Percentiles rank a stretch among this genome's conserved stretches.
These are phyloP conservation scores for Apeira syringaria DNA, from an alignment of 2,888 invertebrate genomes.

Conservation along the genomic window DNA sequence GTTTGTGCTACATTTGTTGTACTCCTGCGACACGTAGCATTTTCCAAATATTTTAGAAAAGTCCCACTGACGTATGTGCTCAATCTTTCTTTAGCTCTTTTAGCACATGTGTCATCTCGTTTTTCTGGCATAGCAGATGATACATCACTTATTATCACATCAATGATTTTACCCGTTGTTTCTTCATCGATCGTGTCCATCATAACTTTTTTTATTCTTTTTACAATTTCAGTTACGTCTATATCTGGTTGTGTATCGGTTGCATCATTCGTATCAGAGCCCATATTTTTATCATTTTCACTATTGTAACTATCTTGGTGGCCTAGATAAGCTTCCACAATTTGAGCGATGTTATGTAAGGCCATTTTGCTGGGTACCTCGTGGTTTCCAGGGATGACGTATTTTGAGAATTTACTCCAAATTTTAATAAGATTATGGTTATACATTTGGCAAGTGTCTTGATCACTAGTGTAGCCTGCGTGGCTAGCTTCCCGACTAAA, in stretches of 20 bases:
- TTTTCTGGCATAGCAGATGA: not conserved
- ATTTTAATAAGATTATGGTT: constrained; percentile 34
- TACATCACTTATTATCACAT: not conserved
- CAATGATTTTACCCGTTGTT: not conserved
- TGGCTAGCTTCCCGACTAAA: not conserved
- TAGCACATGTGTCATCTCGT: not conserved
- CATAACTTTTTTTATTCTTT: not conserved
- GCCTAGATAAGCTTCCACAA: constrained; percentile 34
- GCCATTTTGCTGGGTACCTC: constrained; percentile 20
- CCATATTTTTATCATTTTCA: not conserved
- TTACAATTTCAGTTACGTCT: not conserved
- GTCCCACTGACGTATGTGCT: not conserved
- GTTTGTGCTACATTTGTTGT: not conserved
- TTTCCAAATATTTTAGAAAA: constrained; percentile 3
- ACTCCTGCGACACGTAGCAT: not conserved
- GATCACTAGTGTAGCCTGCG: constrained; percentile 34
- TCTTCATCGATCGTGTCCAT: not conserved
- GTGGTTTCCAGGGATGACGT: constrained; percentile 9
- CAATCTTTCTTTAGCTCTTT: not conserved
- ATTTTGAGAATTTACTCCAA: constrained; percentile 29
- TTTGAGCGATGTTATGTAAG: constrained; percentile 37
- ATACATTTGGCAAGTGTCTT: constrained; percentile 34
- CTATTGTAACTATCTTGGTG: constrained; percentile 16
- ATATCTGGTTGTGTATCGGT: not conserved
- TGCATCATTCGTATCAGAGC: not conserved